Base-by-base conservation (phyloP, 2,888 invertebrate species). In the Drosophila anomelani region DNA sequence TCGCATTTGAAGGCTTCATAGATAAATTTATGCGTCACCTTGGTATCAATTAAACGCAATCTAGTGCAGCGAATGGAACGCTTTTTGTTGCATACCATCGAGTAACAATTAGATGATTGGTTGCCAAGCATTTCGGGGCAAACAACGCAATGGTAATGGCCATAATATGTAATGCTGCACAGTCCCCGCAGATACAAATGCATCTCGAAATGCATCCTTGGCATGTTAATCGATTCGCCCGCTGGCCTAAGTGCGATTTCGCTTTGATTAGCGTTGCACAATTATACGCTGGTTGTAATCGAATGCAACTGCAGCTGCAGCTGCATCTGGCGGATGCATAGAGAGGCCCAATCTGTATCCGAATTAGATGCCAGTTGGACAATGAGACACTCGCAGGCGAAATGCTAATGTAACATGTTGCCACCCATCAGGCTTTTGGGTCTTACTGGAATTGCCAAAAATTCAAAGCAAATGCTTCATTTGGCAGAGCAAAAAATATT, bases 201-300 rank as follows among this genome's bases (percentile, higher is more conserved):
- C 10, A 71, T 44, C 39, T 56, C 36, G 20, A 47, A 56, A 56
- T 46, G 46, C 53, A 44, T 49, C 53, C 36, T 62, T 53, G 43
- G 71, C 58, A 53, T 58, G 70, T 70, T 69, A 69, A 69, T 75
- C 75, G 61, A 57, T 64, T 66, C 46, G 54, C 34, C 72, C 63
- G 43, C 34, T 57, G 56, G 59, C 51, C 77, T 29, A 32, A 41
- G 73, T 62, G 71, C 81, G 63, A 53, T 56, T 57, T 29, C 57
- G 49, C 53, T 72, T 72, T 81, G 75, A 81, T 84, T 84, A 71
- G 63, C 57, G 49, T 47, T 85, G 62, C 59, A 67, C 55, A 74
- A 74, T 74, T 72, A 64, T 58, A 54, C 75, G 54, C 38, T 43
- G 75, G 32, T 38, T 58, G 67, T 54, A 73, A 74, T 75, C 72